Conservation (phyloP, 2,888 invertebrate genomes). For the Ypsolopha sequella region DNA sequence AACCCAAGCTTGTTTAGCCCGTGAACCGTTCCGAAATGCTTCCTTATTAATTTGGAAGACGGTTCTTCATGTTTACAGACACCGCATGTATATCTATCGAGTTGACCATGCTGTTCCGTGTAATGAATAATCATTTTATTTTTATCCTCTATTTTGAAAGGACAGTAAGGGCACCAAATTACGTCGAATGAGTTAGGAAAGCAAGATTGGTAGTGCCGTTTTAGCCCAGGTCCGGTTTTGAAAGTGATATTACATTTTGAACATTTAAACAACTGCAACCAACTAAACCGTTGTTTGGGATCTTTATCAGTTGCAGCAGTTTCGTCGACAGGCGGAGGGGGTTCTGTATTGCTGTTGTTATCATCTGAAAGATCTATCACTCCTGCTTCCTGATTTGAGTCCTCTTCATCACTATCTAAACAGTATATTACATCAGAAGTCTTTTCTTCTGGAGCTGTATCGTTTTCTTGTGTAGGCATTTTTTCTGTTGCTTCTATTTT, state of each 20-base stretch:
- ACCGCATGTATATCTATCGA: conserved; percentile 18
- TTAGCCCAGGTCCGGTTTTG: conserved; percentile 23
- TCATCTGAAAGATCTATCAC: conserved; percentile 22
- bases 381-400: conserved; percentile 2
- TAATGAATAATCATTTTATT: conserved; percentile 28
- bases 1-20: conserved; percentile 8
- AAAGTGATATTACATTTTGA: conserved; percentile 22
- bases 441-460: not conserved
- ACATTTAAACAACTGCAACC: conserved; percentile 25
- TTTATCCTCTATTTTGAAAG: conserved; percentile 8
- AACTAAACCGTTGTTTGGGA: conserved; percentile 1
- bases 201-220: conserved; percentile 25
- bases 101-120: conserved; percentile 9
- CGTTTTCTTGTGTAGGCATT: not conserved
- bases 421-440: conserved; percentile 5
- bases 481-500: conserved; percentile 5
- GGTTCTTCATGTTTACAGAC: conserved; percentile 15
- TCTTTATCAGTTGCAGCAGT: not conserved
- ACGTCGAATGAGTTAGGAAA: conserved; percentile 3
- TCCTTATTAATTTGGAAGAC: conserved; percentile 12
- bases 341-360: conserved; percentile 8
- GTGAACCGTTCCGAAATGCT: conserved; percentile 24
- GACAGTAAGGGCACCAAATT: conserved; percentile 21
- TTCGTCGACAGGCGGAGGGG: not conserved
- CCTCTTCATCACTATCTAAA: conserved; percentile 57